These are phyloP conservation scores for Diplazon laetatorius DNA, from an alignment of 2,888 invertebrate species.

Conservation along the genomic window DNA sequence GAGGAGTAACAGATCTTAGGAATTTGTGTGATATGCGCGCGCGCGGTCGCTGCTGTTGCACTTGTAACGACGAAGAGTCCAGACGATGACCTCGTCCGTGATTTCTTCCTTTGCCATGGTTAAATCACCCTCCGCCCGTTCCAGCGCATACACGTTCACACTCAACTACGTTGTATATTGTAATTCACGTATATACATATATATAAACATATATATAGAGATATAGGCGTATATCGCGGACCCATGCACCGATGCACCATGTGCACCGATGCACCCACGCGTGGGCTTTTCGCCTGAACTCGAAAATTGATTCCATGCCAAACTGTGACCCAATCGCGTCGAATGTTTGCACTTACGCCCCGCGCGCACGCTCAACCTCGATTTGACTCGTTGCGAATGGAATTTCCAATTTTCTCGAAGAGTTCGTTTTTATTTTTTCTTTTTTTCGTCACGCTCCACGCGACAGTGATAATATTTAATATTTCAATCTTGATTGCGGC, in stretches of 20 bases:
- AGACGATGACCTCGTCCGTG: constrained; percentile 24
- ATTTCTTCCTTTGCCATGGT: constrained; percentile 41
- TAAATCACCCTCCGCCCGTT: constrained; percentile 14
- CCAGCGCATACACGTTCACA: too few species aligned
- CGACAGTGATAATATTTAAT: too few species aligned
- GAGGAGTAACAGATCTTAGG: background rate
- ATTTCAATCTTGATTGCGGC: too few species aligned
- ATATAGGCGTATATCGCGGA: background rate
- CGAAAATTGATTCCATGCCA: constrained; percentile 41
- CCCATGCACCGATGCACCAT: background rate
- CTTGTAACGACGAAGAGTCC: constrained; percentile 11
- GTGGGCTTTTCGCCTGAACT: constrained; percentile 27
- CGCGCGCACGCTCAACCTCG: too few species aligned
- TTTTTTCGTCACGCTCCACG: too few species aligned
- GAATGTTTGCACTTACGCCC: constrained; percentile 25
- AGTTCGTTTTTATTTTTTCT: too few species aligned
- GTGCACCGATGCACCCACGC: constrained; percentile 8
- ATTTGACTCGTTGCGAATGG: too few species aligned
- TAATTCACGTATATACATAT: background rate
- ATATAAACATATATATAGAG: constrained; percentile 16
- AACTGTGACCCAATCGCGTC: constrained; percentile 38
- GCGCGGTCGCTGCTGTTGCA: constrained; percentile 1
- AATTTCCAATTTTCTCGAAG: too few species aligned
- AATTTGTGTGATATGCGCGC: too few species aligned
- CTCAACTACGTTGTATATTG: too few species aligned